Base-by-base conservation (phyloP, 1,140 invertebrate genomes). In the Semibalanus balanoides region DNA sequence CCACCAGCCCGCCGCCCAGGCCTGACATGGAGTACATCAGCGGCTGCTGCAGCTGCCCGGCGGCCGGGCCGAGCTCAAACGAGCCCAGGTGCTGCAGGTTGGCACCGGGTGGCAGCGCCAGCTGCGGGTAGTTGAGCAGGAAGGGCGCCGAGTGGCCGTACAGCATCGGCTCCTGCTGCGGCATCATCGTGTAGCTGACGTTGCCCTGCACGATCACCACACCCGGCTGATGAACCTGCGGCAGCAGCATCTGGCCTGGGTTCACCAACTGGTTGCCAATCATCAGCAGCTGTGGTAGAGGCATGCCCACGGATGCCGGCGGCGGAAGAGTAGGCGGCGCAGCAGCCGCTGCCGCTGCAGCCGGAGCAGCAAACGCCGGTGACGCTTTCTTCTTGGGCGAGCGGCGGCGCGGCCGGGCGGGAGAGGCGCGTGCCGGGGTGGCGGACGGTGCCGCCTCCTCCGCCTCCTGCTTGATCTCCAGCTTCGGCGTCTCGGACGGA, bases 71-170 rank as follows among this genome's bases (percentile, higher is more conserved):
- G 30, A 75, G 35, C 64, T 30, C 30, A 3, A 70, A 71, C 27
- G 74, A 75, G 74, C 72, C 69, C 30, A 71, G 74, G 29, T 75
- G 74, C 74, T 43, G 69, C 27, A 75, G 74, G 35, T 75, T 75
- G 31, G 74, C 29, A 19, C 30, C 74, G 30, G 74, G n/a, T 19
- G 69, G 69, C 30, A 75, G 27, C 22, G 72, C 31, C 74, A 75
- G 72, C 29, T 64, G 35, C 29, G 74, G 74, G 14, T 64, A 64
- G 29, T 29, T 64, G 35, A 71, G 35, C 25, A 30, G 31, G 35
- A 64, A 64, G 11, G 51, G 51, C 51, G 51, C 51, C 51, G 51
- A 19, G 7, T 64, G 51, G 11, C 51, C 51, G 22, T 64, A 64
- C 51, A 64, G 51, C 51, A 64, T 1, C 51, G 51, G 51, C 51